These are phyloP conservation scores for Lepidostoma basale DNA, from an alignment of 1,140 invertebrate species.

Conservation along the genomic window DNA sequence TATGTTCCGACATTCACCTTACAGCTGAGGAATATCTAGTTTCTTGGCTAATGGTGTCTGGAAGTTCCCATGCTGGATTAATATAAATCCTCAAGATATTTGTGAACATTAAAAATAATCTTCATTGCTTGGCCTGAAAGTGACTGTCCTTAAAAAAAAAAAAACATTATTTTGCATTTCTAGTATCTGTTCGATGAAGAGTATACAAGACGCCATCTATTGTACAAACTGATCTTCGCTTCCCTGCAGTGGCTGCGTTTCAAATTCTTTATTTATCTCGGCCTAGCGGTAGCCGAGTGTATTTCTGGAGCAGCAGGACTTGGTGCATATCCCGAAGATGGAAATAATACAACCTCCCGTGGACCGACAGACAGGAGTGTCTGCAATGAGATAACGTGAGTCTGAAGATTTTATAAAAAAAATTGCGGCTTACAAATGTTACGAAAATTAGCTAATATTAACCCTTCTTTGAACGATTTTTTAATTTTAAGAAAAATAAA, in stretches of 20 bases:
- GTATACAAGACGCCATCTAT: background rate
- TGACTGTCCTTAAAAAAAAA: too few species aligned
- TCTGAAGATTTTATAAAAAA: background rate
- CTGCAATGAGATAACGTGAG: background rate
- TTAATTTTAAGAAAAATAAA: too few species aligned
- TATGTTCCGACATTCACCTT: too few species aligned
- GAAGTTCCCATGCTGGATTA: too few species aligned
- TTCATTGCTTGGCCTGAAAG: background rate
- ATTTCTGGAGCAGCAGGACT: slow-evolving; percentile 34
- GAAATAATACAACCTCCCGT: slow-evolving; percentile 16
- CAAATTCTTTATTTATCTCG: slow-evolving; percentile 28
- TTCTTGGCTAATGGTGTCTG: too few species aligned
- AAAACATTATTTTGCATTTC: background rate
- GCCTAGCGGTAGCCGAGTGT: slow-evolving; percentile 28
- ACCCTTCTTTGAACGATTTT: too few species aligned
- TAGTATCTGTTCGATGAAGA: slow-evolving; percentile 20
- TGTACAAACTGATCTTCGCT: slow-evolving; percentile 28
- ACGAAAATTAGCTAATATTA: too few species aligned
- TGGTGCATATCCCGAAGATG: slow-evolving; percentile 28
- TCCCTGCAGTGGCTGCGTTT: slow-evolving; percentile 24
- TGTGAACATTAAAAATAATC: background rate
- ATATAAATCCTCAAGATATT: background rate
- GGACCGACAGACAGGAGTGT: slow-evolving; percentile 28
- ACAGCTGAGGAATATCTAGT: too few species aligned
- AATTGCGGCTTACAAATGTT: too few species aligned